A percentile compares a stretch with the other conserved stretches of the same genome.
These are phyloP conservation scores for Eudyptes chrysolophus DNA, from an alignment of 2,113 vertebrate species.

Conservation along the genomic window DNA sequence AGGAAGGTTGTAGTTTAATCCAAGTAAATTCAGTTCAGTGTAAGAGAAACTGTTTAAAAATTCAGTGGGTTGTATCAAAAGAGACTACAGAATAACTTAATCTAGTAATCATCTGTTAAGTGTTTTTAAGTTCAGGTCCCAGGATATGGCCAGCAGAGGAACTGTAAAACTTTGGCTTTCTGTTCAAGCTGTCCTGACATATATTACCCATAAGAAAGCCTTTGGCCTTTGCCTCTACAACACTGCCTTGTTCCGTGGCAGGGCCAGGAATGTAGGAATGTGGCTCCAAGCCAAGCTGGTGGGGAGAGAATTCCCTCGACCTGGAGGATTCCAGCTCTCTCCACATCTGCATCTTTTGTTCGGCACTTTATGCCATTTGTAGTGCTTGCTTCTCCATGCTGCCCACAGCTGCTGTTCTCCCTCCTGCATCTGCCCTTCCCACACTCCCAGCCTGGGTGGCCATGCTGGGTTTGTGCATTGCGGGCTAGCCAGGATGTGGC, in stretches of 20 bases:
- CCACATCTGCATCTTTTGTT: background rate
- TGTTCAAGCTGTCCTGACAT: background rate
- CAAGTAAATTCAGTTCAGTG: background rate
- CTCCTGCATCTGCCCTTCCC: background rate
- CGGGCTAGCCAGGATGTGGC: background rate
- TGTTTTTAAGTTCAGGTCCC: background rate
- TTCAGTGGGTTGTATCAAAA: background rate
- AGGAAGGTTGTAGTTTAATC: background rate
- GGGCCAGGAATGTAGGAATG: constrained; percentile 27
- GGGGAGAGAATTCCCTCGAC: constrained; percentile 9
- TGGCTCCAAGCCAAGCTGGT: constrained; percentile 24
- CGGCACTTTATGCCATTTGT: background rate
- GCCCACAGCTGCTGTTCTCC: background rate
- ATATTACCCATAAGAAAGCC: constrained; percentile 21
- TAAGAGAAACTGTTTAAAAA: background rate
- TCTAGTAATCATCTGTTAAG: background rate
- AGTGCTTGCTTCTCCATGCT: background rate
- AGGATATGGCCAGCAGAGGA: background rate
- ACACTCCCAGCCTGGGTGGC: background rate
- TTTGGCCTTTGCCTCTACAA: background rate
- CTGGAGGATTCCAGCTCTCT: background rate
- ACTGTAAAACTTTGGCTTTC: background rate
- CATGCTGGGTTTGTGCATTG: background rate
- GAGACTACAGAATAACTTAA: background rate
- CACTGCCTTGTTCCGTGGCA: constrained; percentile 11